A percentile compares a stretch with the other conserved stretches of the same genome.
phyloP scores from a whole-genome alignment of 2,797 vertebrate genomes.

The Sebastes minor region DNA sequence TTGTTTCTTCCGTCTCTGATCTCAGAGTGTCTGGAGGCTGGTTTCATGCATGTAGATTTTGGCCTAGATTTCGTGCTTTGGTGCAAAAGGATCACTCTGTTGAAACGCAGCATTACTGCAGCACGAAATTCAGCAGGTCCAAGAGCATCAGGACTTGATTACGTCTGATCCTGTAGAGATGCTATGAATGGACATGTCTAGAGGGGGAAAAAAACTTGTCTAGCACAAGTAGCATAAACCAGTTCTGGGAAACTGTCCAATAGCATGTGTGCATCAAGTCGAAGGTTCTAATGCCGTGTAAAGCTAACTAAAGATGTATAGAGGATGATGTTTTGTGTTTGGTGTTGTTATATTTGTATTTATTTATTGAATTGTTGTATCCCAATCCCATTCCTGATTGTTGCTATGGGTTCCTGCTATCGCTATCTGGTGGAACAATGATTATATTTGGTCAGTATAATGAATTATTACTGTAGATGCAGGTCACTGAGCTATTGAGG shows the following conservation, averaged over 20 bases:
- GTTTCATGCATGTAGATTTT: conserved; percentile 10
- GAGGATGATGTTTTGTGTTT: not conserved
- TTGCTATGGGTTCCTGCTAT: not conserved
- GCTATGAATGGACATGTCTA: not conserved
- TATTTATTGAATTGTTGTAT: not conserved
- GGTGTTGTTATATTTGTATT: not conserved
- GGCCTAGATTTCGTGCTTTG: conserved; percentile 15
- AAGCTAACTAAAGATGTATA: not conserved
- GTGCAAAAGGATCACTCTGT: not conserved
- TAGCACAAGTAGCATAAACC: not conserved
- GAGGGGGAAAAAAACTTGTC: not conserved
- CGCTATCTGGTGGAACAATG: not conserved
- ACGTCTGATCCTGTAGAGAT: conserved; percentile 1
- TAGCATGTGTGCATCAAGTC: not conserved
- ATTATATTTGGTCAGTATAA: not conserved
- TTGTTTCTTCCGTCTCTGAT: not conserved
- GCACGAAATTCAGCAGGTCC: conserved; percentile 1
- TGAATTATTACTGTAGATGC: not conserved
- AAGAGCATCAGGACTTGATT: conserved; percentile 5
- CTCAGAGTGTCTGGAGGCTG: not conserved
- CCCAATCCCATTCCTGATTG: not conserved
- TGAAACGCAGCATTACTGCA: conserved; percentile 11
- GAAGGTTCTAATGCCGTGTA: not conserved
- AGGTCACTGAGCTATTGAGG: not conserved
- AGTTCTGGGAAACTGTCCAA: not conserved